A percentile compares a stretch with the other conserved stretches of the same genome.
These are phyloP conservation scores for Drosophila mayri DNA, from an alignment of 1,140 invertebrate genomes.

Conservation along the genomic window DNA sequence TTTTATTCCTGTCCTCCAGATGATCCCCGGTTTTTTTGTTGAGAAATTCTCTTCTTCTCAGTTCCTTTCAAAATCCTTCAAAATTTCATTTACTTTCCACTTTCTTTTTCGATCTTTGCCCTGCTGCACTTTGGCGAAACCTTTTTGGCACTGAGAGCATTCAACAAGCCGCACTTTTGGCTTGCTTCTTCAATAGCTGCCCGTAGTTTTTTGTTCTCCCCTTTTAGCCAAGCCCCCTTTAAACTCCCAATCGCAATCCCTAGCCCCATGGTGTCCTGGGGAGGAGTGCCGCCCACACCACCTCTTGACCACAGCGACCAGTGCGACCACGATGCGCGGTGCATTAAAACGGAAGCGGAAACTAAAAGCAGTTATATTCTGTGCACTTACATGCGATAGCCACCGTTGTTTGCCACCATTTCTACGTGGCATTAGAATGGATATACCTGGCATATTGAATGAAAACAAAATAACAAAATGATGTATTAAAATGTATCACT, in stretches of 20 bases:
- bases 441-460: too few species aligned
- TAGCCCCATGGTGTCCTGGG: not conserved
- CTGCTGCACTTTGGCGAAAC: slow-evolving; percentile 17
- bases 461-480: too few species aligned
- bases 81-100: not conserved
- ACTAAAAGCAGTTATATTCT: slow-evolving; percentile 81
- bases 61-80: slow-evolving; percentile 1
- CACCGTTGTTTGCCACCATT: not conserved
- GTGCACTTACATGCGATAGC: slow-evolving; percentile 63
- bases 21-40: not conserved
- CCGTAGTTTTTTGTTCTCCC: not conserved
- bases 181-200: slow-evolving; percentile 6
- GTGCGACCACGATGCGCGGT: slow-evolving; percentile 56
- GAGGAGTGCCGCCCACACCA: not conserved
- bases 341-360: slow-evolving; percentile 77
- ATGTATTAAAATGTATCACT: too few species aligned
- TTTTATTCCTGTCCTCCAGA: not conserved
- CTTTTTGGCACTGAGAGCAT: slow-evolving; percentile 28
- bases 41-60: not conserved
- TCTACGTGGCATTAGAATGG: too few species aligned
- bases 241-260: not conserved
- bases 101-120: slow-evolving; percentile 1
- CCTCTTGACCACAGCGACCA: slow-evolving; percentile 44
- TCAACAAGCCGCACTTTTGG: slow-evolving; percentile 10
- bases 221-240: slow-evolving; percentile 1